These are phyloP conservation scores for Drosophila baimaii DNA, from an alignment of 1,140 invertebrate species.

Conservation along the genomic window DNA sequence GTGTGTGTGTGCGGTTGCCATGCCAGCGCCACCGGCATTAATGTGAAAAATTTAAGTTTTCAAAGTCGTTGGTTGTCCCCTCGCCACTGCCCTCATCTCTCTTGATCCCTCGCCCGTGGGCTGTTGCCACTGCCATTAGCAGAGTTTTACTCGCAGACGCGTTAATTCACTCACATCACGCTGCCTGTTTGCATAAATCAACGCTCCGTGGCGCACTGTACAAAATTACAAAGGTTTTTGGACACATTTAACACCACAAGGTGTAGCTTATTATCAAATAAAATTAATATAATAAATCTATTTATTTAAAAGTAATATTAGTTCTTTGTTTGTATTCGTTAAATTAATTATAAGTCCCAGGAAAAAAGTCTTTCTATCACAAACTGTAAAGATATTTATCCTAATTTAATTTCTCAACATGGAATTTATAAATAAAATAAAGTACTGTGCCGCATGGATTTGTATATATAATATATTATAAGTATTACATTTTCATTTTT, in stretches of 20 bases:
- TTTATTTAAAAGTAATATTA: no score
- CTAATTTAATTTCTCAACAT: not conserved
- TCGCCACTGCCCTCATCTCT: not conserved
- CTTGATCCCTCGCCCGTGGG: conserved; percentile 1
- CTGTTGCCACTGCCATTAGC: conserved; percentile 73
- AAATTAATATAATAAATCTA: not conserved
- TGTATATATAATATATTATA: no score
- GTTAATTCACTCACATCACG: conserved; percentile 76
- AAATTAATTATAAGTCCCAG: no score
- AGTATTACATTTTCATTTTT: not conserved
- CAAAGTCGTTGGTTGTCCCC: conserved; percentile 47
- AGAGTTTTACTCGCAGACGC: conserved; percentile 61
- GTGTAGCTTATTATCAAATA: not conserved
- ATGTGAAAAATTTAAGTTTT: conserved; percentile 68
- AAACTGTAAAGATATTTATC: not conserved
- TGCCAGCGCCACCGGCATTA: conserved; percentile 45
- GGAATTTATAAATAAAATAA: not conserved
- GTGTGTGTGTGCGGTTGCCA: conserved; percentile 18
- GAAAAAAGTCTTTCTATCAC: not conserved
- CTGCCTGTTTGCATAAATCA: conserved; percentile 78
- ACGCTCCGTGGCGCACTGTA: conserved; percentile 14
- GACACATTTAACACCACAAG: not conserved
- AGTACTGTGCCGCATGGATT: not conserved
- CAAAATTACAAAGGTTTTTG: not conserved
- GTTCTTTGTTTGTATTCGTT: no score